Evolutionary conservation across 2,113 vertebrate species (phyloP).

Genomic region (Ascaphus truei): DNA sequence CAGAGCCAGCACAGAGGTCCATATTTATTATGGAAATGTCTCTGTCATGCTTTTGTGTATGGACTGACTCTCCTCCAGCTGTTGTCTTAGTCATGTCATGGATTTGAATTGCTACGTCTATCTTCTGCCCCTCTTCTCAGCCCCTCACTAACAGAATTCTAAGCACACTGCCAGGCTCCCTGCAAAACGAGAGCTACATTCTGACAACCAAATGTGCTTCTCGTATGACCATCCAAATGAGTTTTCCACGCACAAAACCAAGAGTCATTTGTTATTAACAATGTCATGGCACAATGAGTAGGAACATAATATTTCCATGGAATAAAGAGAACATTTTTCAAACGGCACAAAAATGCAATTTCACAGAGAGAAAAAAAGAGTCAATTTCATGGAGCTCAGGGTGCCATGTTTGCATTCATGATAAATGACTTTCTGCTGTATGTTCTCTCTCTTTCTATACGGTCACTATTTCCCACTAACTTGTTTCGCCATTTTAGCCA

Average conservation of each 20-base stretch:
- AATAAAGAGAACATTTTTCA: too few species aligned
- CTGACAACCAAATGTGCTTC: background rate
- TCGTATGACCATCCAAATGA: background rate
- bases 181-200: background rate
- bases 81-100: background rate
- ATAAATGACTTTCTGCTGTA: background rate
- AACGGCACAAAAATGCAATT: background rate
- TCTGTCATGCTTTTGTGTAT: background rate
- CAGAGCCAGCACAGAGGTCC: background rate
- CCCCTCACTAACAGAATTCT: background rate
- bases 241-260: background rate
- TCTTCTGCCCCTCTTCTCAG: background rate
- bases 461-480: background rate
- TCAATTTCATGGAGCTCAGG: background rate
- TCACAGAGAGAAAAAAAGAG: background rate
- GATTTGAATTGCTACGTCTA: background rate
- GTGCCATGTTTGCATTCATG: conserved; percentile 11
- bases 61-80: background rate
- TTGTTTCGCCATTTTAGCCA: background rate
- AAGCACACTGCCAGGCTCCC: background rate
- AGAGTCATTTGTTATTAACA: background rate
- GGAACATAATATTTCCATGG: background rate
- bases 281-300: background rate
- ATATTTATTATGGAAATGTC: background rate
- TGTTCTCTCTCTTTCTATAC: background rate